phyloP scores from a whole-genome alignment of 2,113 vertebrate species.

The Hypanus sabinus region DNA sequence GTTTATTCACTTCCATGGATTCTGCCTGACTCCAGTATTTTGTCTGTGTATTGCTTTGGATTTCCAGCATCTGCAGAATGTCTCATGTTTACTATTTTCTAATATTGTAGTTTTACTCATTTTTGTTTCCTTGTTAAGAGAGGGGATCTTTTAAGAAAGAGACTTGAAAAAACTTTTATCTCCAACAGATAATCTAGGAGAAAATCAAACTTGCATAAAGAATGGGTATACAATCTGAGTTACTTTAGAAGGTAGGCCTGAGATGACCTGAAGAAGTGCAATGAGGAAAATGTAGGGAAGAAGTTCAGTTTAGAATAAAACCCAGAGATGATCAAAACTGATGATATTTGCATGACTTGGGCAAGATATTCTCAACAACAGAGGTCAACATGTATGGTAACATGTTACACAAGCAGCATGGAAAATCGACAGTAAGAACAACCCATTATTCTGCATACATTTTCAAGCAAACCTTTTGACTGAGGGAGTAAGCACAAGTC shows the following conservation, averaged over 20 bases:
- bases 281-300: neutral
- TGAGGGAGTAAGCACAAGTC: neutral
- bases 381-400: neutral
- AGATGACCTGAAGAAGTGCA: neutral
- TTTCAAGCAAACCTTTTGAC: neutral
- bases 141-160: no score
- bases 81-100: no score
- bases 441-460: neutral
- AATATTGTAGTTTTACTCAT: no score
- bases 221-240: no score
- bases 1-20: no score
- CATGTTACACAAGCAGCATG: neutral
- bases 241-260: neutral
- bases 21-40: no score
- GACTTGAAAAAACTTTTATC: no score
- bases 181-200: no score
- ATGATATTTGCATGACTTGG: neutral
- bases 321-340: neutral
- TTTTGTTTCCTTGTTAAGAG: no score
- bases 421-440: neutral
- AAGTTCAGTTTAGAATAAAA: neutral
- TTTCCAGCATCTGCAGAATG: no score
- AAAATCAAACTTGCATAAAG: no score
- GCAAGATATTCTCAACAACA: neutral
- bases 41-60: no score